Conservation (phyloP, 2,888 invertebrate species). For the Erebia ligea region DNA sequence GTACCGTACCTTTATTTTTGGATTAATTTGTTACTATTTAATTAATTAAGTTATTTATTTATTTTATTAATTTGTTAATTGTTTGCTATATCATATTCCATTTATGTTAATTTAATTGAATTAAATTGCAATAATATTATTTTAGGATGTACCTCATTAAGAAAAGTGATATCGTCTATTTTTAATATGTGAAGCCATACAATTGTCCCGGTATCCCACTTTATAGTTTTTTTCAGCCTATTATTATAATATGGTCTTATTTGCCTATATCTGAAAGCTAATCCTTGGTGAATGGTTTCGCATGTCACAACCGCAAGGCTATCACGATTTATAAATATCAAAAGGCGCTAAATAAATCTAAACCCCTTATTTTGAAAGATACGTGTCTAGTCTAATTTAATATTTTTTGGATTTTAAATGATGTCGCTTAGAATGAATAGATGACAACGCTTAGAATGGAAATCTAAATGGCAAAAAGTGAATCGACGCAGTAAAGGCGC, state of each 20-base stretch:
- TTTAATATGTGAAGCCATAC: slow-evolving; percentile 22
- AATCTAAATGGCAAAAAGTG: too few species aligned
- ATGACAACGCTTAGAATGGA: too few species aligned
- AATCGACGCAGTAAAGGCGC: too few species aligned
- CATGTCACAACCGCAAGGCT: slow-evolving; percentile 30
- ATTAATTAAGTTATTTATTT: too few species aligned
- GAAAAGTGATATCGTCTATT: not conserved
- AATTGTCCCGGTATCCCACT: slow-evolving; percentile 7
- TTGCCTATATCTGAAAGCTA: slow-evolving; percentile 27
- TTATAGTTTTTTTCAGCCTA: slow-evolving; percentile 9
- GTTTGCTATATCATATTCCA: too few species aligned
- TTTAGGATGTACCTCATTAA: too few species aligned
- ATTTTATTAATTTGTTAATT: not conserved
- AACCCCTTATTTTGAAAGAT: slow-evolving; percentile 19
- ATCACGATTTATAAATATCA: slow-evolving; percentile 23
- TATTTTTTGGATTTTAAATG: not conserved
- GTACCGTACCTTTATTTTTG: not conserved
- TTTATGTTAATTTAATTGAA: too few species aligned
- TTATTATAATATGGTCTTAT: slow-evolving; percentile 10
- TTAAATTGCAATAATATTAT: too few species aligned
- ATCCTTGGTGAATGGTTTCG: slow-evolving; percentile 29
- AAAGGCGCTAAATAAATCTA: slow-evolving; percentile 12
- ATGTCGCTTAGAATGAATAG: too few species aligned
- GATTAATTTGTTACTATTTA: not conserved
- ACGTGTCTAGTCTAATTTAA: not conserved